Evolutionary conservation across 1,140 invertebrate species (phyloP), one percentile per base, ranked within the genome.

Genomic region (Euborellia annulipes): DNA sequence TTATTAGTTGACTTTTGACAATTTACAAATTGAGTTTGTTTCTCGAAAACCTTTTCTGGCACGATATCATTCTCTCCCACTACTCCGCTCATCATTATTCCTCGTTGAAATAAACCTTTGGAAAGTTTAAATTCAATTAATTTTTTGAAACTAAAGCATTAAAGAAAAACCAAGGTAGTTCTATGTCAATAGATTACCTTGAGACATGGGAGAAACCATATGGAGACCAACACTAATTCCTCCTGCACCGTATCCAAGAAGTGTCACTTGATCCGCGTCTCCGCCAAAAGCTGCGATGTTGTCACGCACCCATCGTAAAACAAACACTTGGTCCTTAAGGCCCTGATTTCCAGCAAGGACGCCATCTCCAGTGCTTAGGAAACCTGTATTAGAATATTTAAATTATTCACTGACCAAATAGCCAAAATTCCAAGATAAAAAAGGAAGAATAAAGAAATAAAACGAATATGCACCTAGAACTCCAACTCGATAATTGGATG

Each of bases 251-350:
- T 78, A 76, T 2, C 84, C 84, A 1, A 68, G 48, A 1, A 82
- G 63, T 0, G 82, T 85, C 1, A 89, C 73, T 1, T 62, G 60
- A 48, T 70, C 65, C 0, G 78, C 70, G 65, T 90, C 78, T 1
- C 84, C 85, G 2, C 82, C 82, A 57, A 87, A 87, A 0, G 66
- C 57, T 1, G 54, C 66, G 22, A 87, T 83, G 52, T 86, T 81
- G 18, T 75, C 56, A 54, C 76, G 69, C 0, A 88, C 64, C 83
- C 83, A 89, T 22, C 71, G 66, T 1, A 87, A 55, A 0, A 78
- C 78, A 23, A 66, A 59, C 2, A 83, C 75, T 62, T 85, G 80
- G 62, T 87, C 84, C 57, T 79, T 79, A 19, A 85, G 60, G 0
- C 80, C 82, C 58, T 74, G 73, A 55, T 86, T 85, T 13, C 82